Base-by-base conservation (phyloP, 2,888 invertebrate genomes). In the Elysia crispata region DNA sequence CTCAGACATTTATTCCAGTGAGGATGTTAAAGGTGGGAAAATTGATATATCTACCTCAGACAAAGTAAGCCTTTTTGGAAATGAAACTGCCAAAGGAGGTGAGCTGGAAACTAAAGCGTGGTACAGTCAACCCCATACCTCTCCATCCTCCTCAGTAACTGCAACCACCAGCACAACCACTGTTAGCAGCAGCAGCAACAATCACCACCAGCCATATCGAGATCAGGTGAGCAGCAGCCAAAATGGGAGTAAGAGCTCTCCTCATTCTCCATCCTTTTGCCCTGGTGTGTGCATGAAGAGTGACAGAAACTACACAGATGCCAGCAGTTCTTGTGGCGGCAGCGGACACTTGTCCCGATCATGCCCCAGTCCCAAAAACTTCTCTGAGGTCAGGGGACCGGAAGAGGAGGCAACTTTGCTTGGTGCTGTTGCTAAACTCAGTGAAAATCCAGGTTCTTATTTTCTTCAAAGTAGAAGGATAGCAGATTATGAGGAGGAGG, bases 321-420 rank as follows among this genome's bases (percentile, higher is more conserved):
- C 33, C 41, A 64, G 60, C 62, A 72, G 11, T 30, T 41, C 41
- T 41, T 11, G 41, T 41, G n/a, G 74, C 3, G 57, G 28, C 23
- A 67, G 74, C 54, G 66, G 67, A 25, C 75, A 70, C 30, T 54
- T 49, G 28, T 80, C 80, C 60, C 18, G 80, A 54, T 80, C 80
- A 0, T 80, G 80, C 64, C 80, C 80, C 25, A 80, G 80, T 28
- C 80, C 80, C 25, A 70, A 80, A 30, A 28, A n/a, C 1, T 66
- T 67, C 15, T 67, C 79, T 11, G 67, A 18, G 5, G 6, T 28
- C 6, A 54, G 70, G 15, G 20, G 25, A 30, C 31, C 69, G 6
- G 69, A 69, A 33, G 57, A 69, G 25, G 49, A 80, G 28, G 41
- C 69, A 18, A 70, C 75, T 11, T n/a, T 80, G 33, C 20, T 80